phyloP scores from a whole-genome alignment of 64 coral and sea anemone species.

The Trachythela sp. region DNA sequence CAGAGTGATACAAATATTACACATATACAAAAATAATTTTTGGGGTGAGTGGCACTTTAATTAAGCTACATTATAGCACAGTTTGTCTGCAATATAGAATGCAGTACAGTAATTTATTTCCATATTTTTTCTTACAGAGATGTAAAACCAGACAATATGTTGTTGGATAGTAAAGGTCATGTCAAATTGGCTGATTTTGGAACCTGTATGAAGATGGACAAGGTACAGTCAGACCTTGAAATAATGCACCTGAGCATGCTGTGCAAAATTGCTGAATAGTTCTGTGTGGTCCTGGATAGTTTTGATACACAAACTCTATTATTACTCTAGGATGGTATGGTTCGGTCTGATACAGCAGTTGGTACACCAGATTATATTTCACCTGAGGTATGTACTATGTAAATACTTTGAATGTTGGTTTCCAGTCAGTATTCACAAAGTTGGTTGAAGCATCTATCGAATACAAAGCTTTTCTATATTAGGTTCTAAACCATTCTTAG shows the following conservation, averaged over 20 bases:
- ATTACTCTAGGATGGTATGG: conserved; percentile 78
- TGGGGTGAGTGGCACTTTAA: no score
- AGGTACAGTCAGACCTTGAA: conserved; percentile 32
- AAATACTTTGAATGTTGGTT: no score
- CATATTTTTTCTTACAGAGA: conserved; percentile 44
- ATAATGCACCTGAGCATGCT: not conserved
- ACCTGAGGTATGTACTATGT: conserved; percentile 92
- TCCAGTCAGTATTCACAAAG: no score
- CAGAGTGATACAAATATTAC: no score
- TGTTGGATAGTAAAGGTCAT: conserved; percentile 86
- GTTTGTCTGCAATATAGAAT: no score
- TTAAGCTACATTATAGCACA: no score
- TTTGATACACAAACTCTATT: not conserved
- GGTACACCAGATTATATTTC: conserved; percentile 98
- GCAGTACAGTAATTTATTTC: not conserved
- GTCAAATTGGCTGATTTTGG: conserved; percentile 99
- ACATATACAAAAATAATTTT: no score
- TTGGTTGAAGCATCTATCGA: no score
- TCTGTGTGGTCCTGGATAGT: no score
- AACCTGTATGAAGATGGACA: conserved; percentile 99
- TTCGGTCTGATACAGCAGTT: conserved; percentile 93
- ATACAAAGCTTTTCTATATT: no score
- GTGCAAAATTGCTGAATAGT: no score
- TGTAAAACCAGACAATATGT: conserved; percentile 99
- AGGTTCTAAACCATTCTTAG: no score